Conservation (phyloP, 2,113 vertebrate species). For the Bos indicus region DNA sequence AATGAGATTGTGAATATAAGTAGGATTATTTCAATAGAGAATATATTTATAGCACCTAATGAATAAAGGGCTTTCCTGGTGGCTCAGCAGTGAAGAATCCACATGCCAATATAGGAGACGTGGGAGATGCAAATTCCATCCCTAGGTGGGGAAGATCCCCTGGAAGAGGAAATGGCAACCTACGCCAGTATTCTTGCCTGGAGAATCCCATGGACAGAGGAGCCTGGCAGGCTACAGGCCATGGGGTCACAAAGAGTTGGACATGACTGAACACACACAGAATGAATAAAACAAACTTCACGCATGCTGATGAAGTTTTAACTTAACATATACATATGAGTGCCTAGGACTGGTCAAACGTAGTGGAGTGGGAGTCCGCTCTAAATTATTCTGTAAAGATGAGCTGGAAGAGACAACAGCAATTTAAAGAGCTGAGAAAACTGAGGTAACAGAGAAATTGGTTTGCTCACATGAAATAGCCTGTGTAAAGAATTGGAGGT, state of each 20-base stretch:
- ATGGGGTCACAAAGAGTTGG: neutral
- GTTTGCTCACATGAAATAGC: neutral
- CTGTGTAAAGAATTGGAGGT: neutral
- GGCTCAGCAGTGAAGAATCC: neutral
- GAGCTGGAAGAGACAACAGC: neutral
- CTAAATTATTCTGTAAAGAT: neutral
- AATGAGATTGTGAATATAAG: neutral
- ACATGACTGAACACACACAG: neutral
- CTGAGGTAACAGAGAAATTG: neutral
- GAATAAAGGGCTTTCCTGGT: neutral
- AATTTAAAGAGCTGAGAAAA: conserved; percentile 5
- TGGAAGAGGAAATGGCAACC: neutral
- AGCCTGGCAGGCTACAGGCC: neutral
- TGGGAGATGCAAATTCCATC: neutral
- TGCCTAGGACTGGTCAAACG: neutral
- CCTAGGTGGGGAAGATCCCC: neutral
- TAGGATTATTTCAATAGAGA: neutral
- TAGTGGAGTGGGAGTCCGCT: neutral
- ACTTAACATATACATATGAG: neutral
- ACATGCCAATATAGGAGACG: neutral
- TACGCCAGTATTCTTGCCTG: neutral
- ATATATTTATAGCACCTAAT: neutral
- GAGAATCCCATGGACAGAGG: neutral
- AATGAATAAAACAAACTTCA: neutral
- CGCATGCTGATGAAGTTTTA: neutral